Percentiles rank a stretch among this genome's conserved stretches.
Evolutionary conservation across 2,888 invertebrate species (phyloP).

Genomic region (Microdon myrmicae): DNA sequence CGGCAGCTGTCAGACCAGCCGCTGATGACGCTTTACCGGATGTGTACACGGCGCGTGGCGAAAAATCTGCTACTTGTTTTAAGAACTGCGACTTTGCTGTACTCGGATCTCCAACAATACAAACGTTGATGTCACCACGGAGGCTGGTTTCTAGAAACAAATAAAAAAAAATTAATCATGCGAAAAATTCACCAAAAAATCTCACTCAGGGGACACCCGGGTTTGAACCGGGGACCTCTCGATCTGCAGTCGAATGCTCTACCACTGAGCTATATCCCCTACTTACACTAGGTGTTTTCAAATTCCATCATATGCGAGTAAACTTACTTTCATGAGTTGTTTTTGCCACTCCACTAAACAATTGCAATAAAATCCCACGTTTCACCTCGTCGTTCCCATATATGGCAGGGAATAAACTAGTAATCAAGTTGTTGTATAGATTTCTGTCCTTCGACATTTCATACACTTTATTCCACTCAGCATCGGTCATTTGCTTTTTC

Average conservation of each 20-base stretch:
- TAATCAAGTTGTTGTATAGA: slow-evolving; percentile 89
- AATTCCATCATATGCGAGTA: background rate
- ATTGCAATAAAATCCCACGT: slow-evolving; percentile 87
- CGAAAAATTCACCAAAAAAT: slow-evolving; percentile 28
- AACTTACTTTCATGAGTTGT: slow-evolving; percentile 81
- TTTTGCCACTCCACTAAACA: slow-evolving; percentile 97
- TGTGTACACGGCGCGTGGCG: slow-evolving; percentile 96
- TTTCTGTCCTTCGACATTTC: slow-evolving; percentile 96
- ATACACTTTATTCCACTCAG: slow-evolving; percentile 94
- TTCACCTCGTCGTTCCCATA: slow-evolving; percentile 98
- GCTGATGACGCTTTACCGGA: slow-evolving; percentile 98
- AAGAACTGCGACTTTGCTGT: slow-evolving; percentile 98
- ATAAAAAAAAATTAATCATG: background rate
- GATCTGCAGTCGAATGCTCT: slow-evolving; percentile 59
- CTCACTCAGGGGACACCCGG: slow-evolving; percentile 55
- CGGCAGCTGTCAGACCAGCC: slow-evolving; percentile 98
- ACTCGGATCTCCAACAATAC: slow-evolving; percentile 98
- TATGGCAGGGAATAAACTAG: slow-evolving; percentile 93
- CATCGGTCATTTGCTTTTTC: slow-evolving; percentile 92
- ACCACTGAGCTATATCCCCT: slow-evolving; percentile 58
- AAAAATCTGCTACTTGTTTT: slow-evolving; percentile 93
- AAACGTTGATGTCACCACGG: slow-evolving; percentile 96
- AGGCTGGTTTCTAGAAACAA: slow-evolving; percentile 77
- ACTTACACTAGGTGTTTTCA: background rate
- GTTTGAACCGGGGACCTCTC: slow-evolving; percentile 59